Evolutionary conservation across 1,140 invertebrate genomes (phyloP), one percentile per base, ranked within the genome.

Genomic region (Nasonia longicornis): DNA sequence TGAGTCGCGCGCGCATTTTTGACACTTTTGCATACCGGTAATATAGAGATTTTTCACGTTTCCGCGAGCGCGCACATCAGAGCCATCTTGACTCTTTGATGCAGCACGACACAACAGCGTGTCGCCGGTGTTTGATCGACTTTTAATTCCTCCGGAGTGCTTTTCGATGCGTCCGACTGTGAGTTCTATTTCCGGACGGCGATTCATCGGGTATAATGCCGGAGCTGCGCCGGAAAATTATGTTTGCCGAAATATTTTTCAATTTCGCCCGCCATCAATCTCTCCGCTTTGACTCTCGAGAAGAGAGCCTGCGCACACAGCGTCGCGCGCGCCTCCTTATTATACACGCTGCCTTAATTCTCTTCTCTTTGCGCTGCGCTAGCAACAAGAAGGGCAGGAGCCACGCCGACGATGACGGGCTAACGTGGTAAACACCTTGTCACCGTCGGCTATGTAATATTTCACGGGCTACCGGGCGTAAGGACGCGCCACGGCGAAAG

Each of bases 341-440:
- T 11, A 26, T 29, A 38, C 58, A 45, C 71, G 42, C 69, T 52
- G 69, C 35, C 75, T 81, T 77, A 48, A 81, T 81, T 81, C 74
- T 71, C 80, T 72, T 81, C 75, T 81, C 67, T 81, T 64, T 73
- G 76, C 69, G 52, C 31, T 66, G 16, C 8, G 45, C 22, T 35
- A 3, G 64, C n/a, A 20, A 20, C 4, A 10, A 11, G 2, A 8
- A 29, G 16, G 26, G 1, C 10, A 7, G 69, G 38, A 20, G 31
- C 4, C 20, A 20, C 16, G 66, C 7, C 26, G 45, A 72, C 74
- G 80, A 45, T 77, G 80, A 77, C 74, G 75, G 63, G 80, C 69
- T 58, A 77, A 78, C 80, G 80, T 64, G 80, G 80, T 82, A 82
- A 82, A 82, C 80, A 82, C 75, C 80, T 82, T 78, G 80, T 82